Evolutionary conservation across 2,888 invertebrate genomes (phyloP).

Genomic region (Dione vanillae): DNA sequence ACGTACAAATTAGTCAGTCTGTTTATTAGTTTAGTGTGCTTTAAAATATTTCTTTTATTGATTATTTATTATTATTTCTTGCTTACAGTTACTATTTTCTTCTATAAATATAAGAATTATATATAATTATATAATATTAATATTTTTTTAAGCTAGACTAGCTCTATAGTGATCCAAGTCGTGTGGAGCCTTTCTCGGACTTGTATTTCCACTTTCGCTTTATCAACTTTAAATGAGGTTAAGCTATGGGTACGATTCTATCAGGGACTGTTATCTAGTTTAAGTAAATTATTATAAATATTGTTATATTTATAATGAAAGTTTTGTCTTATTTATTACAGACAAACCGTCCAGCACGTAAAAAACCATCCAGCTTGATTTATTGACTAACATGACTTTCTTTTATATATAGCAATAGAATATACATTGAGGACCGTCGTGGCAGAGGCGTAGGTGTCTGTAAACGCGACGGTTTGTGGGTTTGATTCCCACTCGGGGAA

Average conservation of each 20-base stretch:
- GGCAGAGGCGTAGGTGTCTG: no score
- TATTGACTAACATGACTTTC: no score
- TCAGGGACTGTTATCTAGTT: conserved; percentile 30
- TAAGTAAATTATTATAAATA: not conserved
- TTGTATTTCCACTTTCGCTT: conserved; percentile 48
- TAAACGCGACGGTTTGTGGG: no score
- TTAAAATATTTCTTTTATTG: not conserved
- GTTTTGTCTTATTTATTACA: no score
- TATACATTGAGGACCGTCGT: no score
- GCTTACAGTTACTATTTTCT: no score
- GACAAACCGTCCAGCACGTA: no score
- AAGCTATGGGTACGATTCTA: conserved; percentile 29
- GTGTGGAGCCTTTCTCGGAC: conserved; percentile 35
- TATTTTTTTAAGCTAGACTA: conserved; percentile 7
- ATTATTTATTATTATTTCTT: not conserved
- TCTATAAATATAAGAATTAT: no score
- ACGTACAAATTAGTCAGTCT: not conserved
- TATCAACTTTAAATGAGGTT: conserved; percentile 45
- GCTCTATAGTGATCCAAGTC: conserved; percentile 28
- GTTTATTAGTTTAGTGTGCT: not conserved
- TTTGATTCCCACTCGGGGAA: no score
- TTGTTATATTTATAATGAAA: not conserved
- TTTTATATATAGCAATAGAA: no score
- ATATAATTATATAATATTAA: no score
- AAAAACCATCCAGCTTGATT: no score